Conservation (phyloP, 2,888 invertebrate genomes). For the Drosophila setosimentum region DNA sequence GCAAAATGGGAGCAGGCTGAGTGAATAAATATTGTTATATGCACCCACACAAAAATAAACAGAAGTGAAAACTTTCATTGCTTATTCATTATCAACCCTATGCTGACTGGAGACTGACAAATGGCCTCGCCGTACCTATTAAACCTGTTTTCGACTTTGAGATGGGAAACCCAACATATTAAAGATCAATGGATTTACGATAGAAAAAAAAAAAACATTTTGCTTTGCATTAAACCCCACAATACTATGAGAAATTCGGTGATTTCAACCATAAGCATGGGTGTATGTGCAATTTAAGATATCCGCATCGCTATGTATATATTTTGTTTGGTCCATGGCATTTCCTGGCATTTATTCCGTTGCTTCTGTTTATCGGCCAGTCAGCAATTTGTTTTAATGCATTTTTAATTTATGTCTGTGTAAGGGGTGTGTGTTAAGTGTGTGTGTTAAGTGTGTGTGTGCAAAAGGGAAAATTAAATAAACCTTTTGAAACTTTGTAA, state of each 20-base stretch:
- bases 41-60: background rate
- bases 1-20: background rate
- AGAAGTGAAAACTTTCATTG: constrained; percentile 3
- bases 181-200: background rate
- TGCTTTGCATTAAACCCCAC: background rate
- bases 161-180: background rate
- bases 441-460: constrained; percentile 10
- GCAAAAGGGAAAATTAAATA: constrained; percentile 50
- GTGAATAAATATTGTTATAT: constrained; percentile 1
- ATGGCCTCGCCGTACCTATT: background rate
- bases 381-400: constrained; percentile 51
- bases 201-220: background rate
- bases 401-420: constrained; percentile 42
- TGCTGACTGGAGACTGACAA: background rate
- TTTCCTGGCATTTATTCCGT: constrained; percentile 6
- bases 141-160: background rate
- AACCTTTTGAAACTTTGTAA: constrained; percentile 33
- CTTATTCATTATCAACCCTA: background rate
- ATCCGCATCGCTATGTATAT: background rate
- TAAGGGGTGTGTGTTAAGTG: background rate
- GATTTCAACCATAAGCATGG: background rate
- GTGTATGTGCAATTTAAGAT: background rate
- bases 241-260: background rate
- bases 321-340: background rate
- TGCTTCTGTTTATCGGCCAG: constrained; percentile 26